Conservation (phyloP, 2,113 vertebrate genomes). For the Picathartes gymnocephalus region DNA sequence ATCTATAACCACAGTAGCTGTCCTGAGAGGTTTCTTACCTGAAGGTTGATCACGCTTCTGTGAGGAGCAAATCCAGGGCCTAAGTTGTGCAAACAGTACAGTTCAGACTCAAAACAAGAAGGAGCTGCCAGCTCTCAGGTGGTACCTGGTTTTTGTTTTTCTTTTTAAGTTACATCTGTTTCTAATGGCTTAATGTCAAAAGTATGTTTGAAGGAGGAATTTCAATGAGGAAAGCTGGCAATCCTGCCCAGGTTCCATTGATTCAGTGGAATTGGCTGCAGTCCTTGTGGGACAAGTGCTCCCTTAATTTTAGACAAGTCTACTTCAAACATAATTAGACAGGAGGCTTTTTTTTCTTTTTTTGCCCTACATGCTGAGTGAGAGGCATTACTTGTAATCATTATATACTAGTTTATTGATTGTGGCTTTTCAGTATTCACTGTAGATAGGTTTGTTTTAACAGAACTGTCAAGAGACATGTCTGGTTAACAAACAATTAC, state of each 20-base stretch:
- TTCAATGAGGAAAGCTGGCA: background rate
- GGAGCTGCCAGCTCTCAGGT: background rate
- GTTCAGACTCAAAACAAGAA: background rate
- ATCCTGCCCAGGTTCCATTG: background rate
- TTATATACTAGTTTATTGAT: constrained; percentile 41
- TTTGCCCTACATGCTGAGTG: background rate
- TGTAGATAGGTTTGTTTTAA: constrained; percentile 15
- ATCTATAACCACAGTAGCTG: background rate
- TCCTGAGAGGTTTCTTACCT: background rate
- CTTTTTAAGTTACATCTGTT: background rate
- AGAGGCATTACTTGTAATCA: background rate
- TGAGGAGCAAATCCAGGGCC: background rate
- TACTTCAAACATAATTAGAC: constrained; percentile 21
- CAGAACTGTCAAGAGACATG: background rate
- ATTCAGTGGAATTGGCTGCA: background rate
- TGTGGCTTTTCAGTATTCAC: constrained; percentile 22
- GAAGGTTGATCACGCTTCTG: background rate
- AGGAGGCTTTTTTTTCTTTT: background rate
- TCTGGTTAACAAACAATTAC: constrained; percentile 22
- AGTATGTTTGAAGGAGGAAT: background rate
- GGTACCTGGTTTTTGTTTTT: background rate
- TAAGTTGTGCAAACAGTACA: background rate
- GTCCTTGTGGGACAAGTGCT: background rate
- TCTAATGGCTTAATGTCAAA: background rate
- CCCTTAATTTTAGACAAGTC: constrained; percentile 9